Percentiles rank a stretch among this genome's conserved stretches.
Conservation (phyloP, 2,113 vertebrate species). For the Otis tarda region DNA sequence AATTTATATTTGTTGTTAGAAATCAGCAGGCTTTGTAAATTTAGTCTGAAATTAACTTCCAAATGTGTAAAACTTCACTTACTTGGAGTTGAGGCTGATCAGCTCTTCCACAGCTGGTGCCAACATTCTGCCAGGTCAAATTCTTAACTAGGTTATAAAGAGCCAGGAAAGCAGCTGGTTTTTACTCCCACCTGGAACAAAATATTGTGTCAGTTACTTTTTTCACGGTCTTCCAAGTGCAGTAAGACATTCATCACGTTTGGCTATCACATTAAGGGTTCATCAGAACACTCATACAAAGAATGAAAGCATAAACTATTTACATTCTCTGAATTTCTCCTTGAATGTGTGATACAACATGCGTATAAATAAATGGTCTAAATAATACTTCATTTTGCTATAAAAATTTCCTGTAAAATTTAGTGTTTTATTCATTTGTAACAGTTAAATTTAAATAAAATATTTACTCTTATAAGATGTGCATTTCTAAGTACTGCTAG, state of each 20-base stretch:
- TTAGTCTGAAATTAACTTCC: neutral
- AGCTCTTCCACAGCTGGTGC: slow-evolving; percentile 76
- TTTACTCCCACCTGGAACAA: slow-evolving; percentile 77
- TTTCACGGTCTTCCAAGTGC: neutral
- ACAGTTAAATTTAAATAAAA: neutral
- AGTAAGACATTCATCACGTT: slow-evolving; percentile 30
- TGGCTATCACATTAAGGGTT: slow-evolving; percentile 8
- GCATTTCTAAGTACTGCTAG: neutral
- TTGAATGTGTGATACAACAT: neutral
- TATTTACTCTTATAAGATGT: neutral
- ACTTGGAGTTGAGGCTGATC: slow-evolving; percentile 83
- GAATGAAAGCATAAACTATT: neutral
- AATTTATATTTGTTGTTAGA: neutral
- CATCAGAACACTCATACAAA: slow-evolving; percentile 5
- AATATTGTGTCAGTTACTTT: slow-evolving; percentile 46
- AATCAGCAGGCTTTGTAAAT: neutral
- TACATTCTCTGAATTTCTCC: slow-evolving; percentile 3
- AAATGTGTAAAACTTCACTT: slow-evolving; percentile 47
- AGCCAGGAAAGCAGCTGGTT: slow-evolving; percentile 70
- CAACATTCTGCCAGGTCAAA: slow-evolving; percentile 79
- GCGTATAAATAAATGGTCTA: neutral
- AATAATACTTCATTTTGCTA: slow-evolving; percentile 12
- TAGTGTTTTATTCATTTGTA: neutral
- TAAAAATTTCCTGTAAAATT: neutral
- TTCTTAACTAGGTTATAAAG: slow-evolving; percentile 7